Evolutionary conservation across 2,113 vertebrate species (phyloP), one percentile per base, ranked within the genome.

Genomic region (Rissa tridactyla): DNA sequence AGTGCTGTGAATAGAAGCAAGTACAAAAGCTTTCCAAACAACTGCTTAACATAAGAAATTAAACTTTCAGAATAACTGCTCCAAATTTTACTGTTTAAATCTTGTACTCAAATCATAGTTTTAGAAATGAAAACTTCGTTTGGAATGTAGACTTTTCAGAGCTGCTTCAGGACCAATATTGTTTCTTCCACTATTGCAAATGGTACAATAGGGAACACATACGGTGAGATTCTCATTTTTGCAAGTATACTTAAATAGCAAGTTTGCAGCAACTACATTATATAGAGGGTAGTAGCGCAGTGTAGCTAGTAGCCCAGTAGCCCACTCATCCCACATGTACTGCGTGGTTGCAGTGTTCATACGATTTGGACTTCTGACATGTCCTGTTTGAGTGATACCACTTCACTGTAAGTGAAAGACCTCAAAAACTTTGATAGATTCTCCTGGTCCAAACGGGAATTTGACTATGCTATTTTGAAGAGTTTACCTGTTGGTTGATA

Each of bases 301-400:
- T 47, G 55, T n/a, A n/a, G 22, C 34, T 68, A 2, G 17, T n/a
- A 40, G 32, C 29, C 10, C 17, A 25, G 11, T 51, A 51, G 26
- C 23, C 20, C 29, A 0, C 32, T 83, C 11, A 10, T 62, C 8
- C 44, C 2, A 1, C 1, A 2, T 64, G 8, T 19, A 9, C 23
- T 76, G 11, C 6, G 66, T 60, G 16, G 1, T 58, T 47, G 9
- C 21, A 22, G 15, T 32, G 20, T 58, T 73, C 9, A 2, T 57
- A 5, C 12, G 20, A 30, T 78, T 75, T 54, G 22, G 5, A 25
- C 23, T 73, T 87, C 14, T 34, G 8, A 30, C 7, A 10, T 80
- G 30, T 27, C 20, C 20, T 54, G 6, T 83, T 82, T 69, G 6
- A 75, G 14, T 68, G 29, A 54, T 58, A 11, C 15, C 3, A 8